phyloP scores from a whole-genome alignment of 2,113 vertebrate genomes.

The Hyperopisus bebe region DNA sequence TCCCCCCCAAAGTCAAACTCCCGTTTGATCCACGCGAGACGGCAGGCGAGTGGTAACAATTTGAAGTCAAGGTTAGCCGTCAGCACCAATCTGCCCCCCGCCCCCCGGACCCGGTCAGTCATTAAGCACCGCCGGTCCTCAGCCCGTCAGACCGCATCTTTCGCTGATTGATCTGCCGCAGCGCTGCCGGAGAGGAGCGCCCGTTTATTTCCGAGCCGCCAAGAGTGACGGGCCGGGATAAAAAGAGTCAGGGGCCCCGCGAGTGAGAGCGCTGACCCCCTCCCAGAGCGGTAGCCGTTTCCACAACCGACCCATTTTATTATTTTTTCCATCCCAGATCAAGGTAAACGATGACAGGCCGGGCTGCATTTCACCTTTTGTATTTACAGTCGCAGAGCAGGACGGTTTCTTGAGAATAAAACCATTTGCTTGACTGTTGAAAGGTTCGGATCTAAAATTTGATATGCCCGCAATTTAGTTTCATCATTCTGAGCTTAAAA shows the following conservation, averaged over 20 bases:
- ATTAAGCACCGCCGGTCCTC: slow-evolving; percentile 14
- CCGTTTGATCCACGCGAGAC: slow-evolving; percentile 36
- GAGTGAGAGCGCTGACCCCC: neutral
- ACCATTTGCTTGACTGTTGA: slow-evolving; percentile 12
- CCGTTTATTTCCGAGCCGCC: slow-evolving; percentile 33
- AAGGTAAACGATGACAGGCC: slow-evolving; percentile 21
- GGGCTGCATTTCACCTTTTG: neutral
- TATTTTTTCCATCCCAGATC: neutral
- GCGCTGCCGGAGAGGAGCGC: slow-evolving; percentile 35
- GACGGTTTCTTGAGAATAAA: neutral
- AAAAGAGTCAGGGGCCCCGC: neutral
- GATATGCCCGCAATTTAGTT: neutral
- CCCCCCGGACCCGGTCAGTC: slow-evolving; percentile 20
- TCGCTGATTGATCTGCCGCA: slow-evolving; percentile 46
- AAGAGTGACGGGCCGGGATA: neutral
- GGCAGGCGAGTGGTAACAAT: slow-evolving; percentile 47
- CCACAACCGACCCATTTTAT: neutral
- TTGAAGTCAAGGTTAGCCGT: slow-evolving; percentile 44
- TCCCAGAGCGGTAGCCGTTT: neutral
- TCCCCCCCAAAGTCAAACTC: slow-evolving; percentile 34
- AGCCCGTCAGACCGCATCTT: slow-evolving; percentile 2
- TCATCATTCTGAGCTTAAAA: neutral
- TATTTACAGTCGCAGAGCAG: neutral
- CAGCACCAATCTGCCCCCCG: slow-evolving; percentile 33
- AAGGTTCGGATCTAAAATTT: neutral